phyloP scores from a whole-genome alignment of 1,140 invertebrate genomes.

The Zophobas atratus region DNA sequence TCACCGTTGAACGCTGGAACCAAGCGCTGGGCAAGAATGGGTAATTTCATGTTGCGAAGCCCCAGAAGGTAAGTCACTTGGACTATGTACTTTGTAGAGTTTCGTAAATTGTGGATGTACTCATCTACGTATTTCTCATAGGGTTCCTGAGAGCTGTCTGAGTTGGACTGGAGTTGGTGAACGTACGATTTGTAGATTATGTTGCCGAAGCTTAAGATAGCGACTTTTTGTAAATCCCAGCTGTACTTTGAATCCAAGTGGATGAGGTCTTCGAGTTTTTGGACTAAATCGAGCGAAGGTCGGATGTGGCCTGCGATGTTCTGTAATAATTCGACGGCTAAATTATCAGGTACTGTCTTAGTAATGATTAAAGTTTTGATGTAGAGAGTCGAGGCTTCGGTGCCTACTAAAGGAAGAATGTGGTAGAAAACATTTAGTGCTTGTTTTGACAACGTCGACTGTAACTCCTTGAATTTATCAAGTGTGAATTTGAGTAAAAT shows the following conservation, averaged over 20 bases:
- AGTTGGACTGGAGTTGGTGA: not conserved
- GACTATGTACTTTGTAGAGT: constrained; percentile 46
- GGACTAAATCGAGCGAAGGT: constrained; percentile 64
- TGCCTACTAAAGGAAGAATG: constrained; percentile 68
- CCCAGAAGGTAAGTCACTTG: constrained; percentile 58
- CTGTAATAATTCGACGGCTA: constrained; percentile 62
- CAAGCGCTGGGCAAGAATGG: constrained; percentile 55
- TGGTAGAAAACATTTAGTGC: constrained; percentile 65
- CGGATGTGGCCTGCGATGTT: constrained; percentile 66
- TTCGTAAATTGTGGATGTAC: constrained; percentile 58
- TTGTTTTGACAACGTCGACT: constrained; percentile 55
- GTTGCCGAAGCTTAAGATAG: constrained; percentile 66
- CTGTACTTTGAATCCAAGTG: constrained; percentile 53
- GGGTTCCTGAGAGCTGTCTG: constrained; percentile 10
- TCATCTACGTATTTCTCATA: constrained; percentile 55
- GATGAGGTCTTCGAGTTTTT: constrained; percentile 65
- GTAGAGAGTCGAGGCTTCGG: constrained; percentile 64
- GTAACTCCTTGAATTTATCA: constrained; percentile 61
- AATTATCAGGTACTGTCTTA: constrained; percentile 58
- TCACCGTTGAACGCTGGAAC: constrained; percentile 49
- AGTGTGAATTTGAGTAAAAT: constrained; percentile 63
- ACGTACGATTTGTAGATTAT: constrained; percentile 63
- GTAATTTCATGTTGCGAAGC: constrained; percentile 59
- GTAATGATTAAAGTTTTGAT: constrained; percentile 64
- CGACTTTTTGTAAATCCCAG: constrained; percentile 61